phyloP scores from a whole-genome alignment of 2,113 vertebrate species.

The Calyptomena viridis region DNA sequence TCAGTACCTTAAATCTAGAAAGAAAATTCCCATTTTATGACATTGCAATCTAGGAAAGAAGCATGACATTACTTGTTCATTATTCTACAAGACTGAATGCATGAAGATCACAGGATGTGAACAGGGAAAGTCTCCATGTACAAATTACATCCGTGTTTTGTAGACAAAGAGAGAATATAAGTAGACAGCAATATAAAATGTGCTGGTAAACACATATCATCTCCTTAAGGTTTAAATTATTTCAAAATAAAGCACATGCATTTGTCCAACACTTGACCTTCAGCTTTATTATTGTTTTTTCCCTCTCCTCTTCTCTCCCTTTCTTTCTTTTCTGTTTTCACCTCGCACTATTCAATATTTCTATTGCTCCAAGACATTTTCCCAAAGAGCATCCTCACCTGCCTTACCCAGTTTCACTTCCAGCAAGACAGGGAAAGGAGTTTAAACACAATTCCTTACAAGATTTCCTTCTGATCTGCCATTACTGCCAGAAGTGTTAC shows the following conservation, averaged over 20 bases:
- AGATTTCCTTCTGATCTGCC: background rate
- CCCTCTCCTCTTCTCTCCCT: background rate
- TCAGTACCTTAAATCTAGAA: background rate
- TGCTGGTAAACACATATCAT: background rate
- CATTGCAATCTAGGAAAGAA: background rate
- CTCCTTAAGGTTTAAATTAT: background rate
- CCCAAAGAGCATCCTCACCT: background rate
- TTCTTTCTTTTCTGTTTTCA: background rate
- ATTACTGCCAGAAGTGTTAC: background rate
- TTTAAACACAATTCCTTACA: background rate
- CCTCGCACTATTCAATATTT: background rate
- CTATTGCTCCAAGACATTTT: background rate
- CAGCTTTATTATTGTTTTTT: background rate
- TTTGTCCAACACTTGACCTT: background rate
- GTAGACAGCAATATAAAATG: background rate
- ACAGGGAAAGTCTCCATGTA: background rate
- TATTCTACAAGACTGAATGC: constrained; percentile 20
- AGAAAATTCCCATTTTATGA: background rate
- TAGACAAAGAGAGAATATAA: background rate
- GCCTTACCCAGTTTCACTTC: background rate
- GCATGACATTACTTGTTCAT: background rate
- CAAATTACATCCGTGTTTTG: background rate
- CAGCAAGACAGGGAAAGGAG: background rate
- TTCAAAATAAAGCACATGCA: background rate
- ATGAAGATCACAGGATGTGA: background rate